Percentiles rank a stretch among this genome's conserved stretches.
Conservation (phyloP, 2,888 invertebrate genomes). For the Tyria jacobaeae region DNA sequence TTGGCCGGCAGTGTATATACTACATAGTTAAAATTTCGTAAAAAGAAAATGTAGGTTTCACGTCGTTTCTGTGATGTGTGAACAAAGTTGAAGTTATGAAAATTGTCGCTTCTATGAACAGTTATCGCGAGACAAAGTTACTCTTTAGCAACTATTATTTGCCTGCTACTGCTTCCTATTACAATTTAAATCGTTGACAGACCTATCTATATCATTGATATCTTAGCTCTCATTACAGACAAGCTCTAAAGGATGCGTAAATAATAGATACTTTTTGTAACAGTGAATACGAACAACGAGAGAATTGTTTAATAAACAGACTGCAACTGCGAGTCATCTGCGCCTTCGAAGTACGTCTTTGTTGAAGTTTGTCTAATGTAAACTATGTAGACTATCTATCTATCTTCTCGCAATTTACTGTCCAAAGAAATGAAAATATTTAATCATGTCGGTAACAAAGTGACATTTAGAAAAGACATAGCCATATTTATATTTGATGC, state of each 20-base stretch:
- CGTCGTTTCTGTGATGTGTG: conserved; percentile 12
- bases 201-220: conserved; percentile 56
- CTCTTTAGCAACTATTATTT: conserved; percentile 36
- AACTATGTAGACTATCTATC: conserved; percentile 39
- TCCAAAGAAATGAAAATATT: neutral
- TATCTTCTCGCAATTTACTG: conserved; percentile 21
- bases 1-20: no score
- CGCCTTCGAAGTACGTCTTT: conserved; percentile 58
- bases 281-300: conserved; percentile 56
- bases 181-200: conserved; percentile 56
- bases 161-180: conserved; percentile 48
- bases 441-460: neutral
- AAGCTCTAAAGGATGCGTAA: conserved; percentile 53
- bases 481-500: neutral
- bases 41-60: neutral
- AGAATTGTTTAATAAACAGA: conserved; percentile 74
- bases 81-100: conserved; percentile 17
- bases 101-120: conserved; percentile 6
- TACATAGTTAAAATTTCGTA: no score
- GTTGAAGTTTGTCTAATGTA: conserved; percentile 58
- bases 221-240: conserved; percentile 57
- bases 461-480: neutral
- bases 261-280: conserved; percentile 47
- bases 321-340: conserved; percentile 69
- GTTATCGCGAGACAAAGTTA: conserved; percentile 30